Percentiles rank a stretch among this genome's conserved stretches.
Evolutionary conservation across 2,113 vertebrate species (phyloP).

Genomic region (Caracal caracal): DNA sequence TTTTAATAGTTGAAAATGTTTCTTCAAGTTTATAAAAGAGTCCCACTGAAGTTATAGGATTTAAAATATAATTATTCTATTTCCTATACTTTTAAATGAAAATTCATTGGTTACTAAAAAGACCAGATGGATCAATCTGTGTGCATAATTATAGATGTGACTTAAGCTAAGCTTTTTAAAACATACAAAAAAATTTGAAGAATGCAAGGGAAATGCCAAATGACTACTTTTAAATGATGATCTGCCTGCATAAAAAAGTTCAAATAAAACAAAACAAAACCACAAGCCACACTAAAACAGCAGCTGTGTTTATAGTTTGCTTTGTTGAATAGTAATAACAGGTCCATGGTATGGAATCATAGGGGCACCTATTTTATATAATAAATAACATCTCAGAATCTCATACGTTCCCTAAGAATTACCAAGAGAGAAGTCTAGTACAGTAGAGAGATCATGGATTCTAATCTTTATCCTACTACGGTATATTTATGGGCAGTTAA

Average conservation of each 20-base stretch:
- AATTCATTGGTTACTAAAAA: conserved; percentile 16
- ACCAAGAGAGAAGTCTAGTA: background rate
- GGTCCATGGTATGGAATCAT: conserved; percentile 2
- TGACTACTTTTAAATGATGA: conserved; percentile 60
- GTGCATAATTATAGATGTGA: conserved; percentile 45
- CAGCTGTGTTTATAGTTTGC: conserved; percentile 70
- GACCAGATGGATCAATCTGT: conserved; percentile 26
- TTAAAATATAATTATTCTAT: conserved; percentile 46
- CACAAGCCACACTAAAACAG: conserved; percentile 66
- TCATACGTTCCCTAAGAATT: conserved; percentile 8
- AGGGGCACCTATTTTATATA: conserved; percentile 26
- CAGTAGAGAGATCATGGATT: background rate
- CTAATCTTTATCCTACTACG: background rate
- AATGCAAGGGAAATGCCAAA: conserved; percentile 59
- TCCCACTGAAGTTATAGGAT: background rate
- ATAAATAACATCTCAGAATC: background rate
- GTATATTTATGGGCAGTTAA: conserved; percentile 12
- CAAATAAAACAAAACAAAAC: conserved; percentile 63
- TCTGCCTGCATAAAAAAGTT: conserved; percentile 54
- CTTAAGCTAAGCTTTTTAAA: conserved; percentile 37
- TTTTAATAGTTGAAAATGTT: conserved; percentile 29
- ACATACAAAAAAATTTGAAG: conserved; percentile 43
- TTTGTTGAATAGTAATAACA: conserved; percentile 39
- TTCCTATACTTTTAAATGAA: conserved; percentile 37
- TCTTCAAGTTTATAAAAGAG: conserved; percentile 38